Base-by-base conservation (phyloP, 2,797 vertebrate genomes). In the Halcyon badia region DNA sequence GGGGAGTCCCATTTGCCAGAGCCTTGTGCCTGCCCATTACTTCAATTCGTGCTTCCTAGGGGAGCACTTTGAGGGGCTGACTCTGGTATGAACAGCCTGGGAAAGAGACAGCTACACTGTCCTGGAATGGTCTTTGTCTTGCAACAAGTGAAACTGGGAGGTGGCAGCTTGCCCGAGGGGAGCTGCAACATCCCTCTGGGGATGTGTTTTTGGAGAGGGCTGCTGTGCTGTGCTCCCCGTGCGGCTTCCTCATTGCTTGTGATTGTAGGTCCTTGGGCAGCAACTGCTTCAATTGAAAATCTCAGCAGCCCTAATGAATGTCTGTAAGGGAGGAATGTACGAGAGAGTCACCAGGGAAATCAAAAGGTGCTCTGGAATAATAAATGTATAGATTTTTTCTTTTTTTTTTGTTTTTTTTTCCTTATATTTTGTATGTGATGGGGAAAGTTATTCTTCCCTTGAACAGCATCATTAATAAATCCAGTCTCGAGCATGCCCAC, bases 11-110 rank as follows among this genome's bases (percentile, higher is more conserved):
- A 14, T 68, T 62, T 25, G 26, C 33, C 61, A 54, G 61, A 52
- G 62, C 51, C 35, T 84, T 35, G 28, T 66, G n/a, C 46, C 46
- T 91, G 22, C 28, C 46, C 5, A 2, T 44, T 52, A 3, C 31
- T 83, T 68, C 56, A 75, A 16, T 22, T 22, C 22, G 19, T 46
- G n/a, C 13, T 30, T 68, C 54, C 39, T 25, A 15, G 28, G 1
- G 19, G 21, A 69, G 54, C 9, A 11, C 17, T 70, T 25, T 51
- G 64, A 25, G 58, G 66, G 5, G 30, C 11, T 42, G 20, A 30
- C 62, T 26, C 41, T 20, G 33, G 7, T 48, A 58, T 0, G 1
- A 39, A 37, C 0, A 1, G 30, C 20, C 33, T 0, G 0, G 28
- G 41, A 70, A 71, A 44, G 39, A 83, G 51, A 33, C 31, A 83